Conservation (phyloP, 2,797 vertebrate species). For the Manis pentadactyla region DNA sequence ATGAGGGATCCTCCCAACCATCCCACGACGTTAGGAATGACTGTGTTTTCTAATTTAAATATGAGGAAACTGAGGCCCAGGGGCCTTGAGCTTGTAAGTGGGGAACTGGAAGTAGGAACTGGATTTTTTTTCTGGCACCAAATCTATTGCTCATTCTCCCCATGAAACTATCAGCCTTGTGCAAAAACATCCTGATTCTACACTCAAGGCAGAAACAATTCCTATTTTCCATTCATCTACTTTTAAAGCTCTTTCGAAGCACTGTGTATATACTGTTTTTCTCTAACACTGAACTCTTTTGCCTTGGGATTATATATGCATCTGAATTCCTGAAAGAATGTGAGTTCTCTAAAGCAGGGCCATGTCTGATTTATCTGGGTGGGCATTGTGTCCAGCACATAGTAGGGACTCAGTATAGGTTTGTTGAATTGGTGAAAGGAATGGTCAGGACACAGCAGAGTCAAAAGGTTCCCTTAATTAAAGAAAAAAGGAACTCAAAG, state of each 20-base stretch:
- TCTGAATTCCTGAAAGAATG: neutral
- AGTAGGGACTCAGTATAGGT: neutral
- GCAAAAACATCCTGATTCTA: neutral
- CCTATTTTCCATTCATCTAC: neutral
- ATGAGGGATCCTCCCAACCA: neutral
- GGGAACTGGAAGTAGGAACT: neutral
- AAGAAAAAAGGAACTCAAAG: neutral
- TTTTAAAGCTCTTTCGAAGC: neutral
- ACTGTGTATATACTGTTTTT: neutral
- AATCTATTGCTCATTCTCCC: neutral
- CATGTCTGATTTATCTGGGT: neutral
- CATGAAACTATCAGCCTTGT: neutral
- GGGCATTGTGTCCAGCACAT: neutral
- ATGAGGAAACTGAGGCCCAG: neutral
- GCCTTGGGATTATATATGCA: neutral
- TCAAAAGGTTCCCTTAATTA: conserved; percentile 59
- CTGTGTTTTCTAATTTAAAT: neutral
- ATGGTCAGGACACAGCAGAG: neutral
- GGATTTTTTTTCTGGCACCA: neutral
- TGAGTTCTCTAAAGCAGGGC: neutral
- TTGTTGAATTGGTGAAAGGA: neutral
- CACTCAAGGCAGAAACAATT: neutral
- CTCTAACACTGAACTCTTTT: neutral
- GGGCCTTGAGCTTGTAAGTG: neutral
- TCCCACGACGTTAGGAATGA: neutral